phyloP scores from a whole-genome alignment of 2,888 invertebrate genomes.

The Amiota minor region DNA sequence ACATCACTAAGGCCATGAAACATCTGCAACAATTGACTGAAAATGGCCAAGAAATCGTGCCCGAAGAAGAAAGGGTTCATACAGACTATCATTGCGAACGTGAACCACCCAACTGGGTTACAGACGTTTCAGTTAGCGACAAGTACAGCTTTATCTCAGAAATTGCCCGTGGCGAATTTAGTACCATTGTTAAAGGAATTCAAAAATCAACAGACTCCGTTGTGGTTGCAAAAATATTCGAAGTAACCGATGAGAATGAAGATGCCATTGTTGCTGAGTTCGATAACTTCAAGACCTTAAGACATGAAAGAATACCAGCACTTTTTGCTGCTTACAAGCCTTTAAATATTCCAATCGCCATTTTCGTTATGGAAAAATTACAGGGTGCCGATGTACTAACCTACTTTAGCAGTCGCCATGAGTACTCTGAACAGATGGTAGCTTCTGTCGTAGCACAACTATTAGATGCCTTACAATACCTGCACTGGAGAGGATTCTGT shows the following conservation, averaged over 20 bases:
- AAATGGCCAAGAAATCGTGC: constrained; percentile 81
- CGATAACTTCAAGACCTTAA: constrained; percentile 84
- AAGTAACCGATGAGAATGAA: constrained; percentile 79
- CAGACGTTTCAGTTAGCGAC: constrained; percentile 80
- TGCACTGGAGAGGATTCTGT: constrained; percentile 94
- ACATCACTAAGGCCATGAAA: constrained; percentile 86
- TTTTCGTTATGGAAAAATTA: constrained; percentile 85
- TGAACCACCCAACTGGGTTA: constrained; percentile 82
- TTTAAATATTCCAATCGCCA: constrained; percentile 80
- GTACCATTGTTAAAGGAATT: constrained; percentile 86
- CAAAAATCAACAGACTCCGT: constrained; percentile 84
- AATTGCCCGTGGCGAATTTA: constrained; percentile 88
- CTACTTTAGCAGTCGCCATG: constrained; percentile 89
- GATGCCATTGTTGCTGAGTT: constrained; percentile 85
- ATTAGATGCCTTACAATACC: constrained; percentile 91
- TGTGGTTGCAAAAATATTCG: constrained; percentile 88
- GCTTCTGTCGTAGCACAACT: constrained; percentile 89
- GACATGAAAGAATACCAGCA: constrained; percentile 91
- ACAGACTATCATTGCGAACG: constrained; percentile 85
- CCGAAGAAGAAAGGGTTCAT: constrained; percentile 78
- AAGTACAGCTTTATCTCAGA: constrained; percentile 91
- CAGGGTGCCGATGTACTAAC: constrained; percentile 94
- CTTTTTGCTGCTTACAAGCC: constrained; percentile 83
- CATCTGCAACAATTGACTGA: constrained; percentile 90
- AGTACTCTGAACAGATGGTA: constrained; percentile 94